A percentile compares a stretch with the other conserved stretches of the same genome.
phyloP scores from a whole-genome alignment of 30 jellyfish, hydroid and myxozoan genomes.

The Aurelia sp. region DNA sequence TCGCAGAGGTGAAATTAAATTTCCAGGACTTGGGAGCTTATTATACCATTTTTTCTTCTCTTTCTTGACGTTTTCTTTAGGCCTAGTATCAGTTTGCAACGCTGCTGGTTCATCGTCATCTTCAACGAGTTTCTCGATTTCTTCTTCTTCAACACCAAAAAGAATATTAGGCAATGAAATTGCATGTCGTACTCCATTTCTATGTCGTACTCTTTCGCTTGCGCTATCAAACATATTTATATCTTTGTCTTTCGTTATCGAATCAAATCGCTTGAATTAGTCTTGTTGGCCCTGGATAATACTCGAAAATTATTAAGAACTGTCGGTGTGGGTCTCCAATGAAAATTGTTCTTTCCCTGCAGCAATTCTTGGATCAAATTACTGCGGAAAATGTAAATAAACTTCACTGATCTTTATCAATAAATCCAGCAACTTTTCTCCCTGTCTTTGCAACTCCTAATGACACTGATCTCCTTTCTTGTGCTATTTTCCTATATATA shows the following conservation, averaged over 20 bases:
- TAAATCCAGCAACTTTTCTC: no score
- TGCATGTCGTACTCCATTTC: constrained; percentile 44
- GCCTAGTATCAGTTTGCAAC: not conserved
- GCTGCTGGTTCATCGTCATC: constrained; percentile 11
- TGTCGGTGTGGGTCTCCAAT: no score
- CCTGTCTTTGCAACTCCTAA: no score
- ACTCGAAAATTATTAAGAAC: no score
- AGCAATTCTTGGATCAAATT: no score
- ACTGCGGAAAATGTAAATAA: no score
- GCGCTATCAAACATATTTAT: constrained; percentile 23
- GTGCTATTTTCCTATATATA: no score
- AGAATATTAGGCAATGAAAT: constrained; percentile 61
- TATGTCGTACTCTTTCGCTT: constrained; percentile 18
- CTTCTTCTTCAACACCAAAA: constrained; percentile 59
- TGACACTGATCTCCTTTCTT: no score
- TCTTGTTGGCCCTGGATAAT: no score
- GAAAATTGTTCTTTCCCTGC: no score
- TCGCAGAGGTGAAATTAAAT: constrained; percentile 39
- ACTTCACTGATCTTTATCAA: no score
- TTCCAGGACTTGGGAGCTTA: constrained; percentile 33
- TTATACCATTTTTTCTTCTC: constrained; percentile 61
- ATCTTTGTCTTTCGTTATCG: not conserved
- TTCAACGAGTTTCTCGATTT: constrained; percentile 31
- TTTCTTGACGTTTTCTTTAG: constrained; percentile 9
- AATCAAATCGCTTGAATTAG: no score